Evolutionary conservation across 2,113 vertebrate species (phyloP), one percentile per base, ranked within the genome.

Genomic region (Chinchilla lanigera): DNA sequence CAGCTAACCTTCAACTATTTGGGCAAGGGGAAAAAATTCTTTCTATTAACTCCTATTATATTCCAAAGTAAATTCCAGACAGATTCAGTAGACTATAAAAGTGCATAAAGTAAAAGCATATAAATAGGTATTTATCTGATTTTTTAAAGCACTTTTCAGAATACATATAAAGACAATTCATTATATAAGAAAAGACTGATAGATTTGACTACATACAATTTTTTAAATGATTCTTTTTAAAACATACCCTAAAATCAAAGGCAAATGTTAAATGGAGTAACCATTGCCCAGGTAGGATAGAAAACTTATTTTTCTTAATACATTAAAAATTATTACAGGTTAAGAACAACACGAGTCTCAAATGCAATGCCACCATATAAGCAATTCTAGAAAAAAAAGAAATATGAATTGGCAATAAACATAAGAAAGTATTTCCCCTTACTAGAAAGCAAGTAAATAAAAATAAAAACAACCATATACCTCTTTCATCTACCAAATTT

Each of bases 241-340:
- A 85, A 78, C 52, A 61, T 26, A 67, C 17, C 61, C 30, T 69
- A 82, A 95, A 80, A 80, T 58, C 56, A 89, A 89, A 84, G n/a
- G 44, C 75, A 88, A 84, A 84, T 78, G 16, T 78, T 86, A 96
- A 93, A 61, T 69, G 35, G 28, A 86, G 86, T 73, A 73, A 61
- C 12, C 86, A 35, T 69, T 78, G 5, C 19, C 50, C 38, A 41
- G 6, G 4, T 33, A 93, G 26, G 19, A 89, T 38, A 87, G 52
- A 67, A 95, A 87, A n/a, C 3, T 83, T 85, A 52, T 44, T 65
- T 93, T 93, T 84, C 86, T 85, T 85, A 93, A 60, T 35, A 71
- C 26, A 90, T 35, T 60, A 85, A 28, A 69, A 90, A 75, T 67
- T 63, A 67, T 65, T 88, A 83, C 12, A 88, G 47, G 50, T 93